Evolutionary conservation across 2,888 invertebrate species (phyloP), one percentile per base, ranked within the genome.

Genomic region (Mesopsocus fuscifrons): DNA sequence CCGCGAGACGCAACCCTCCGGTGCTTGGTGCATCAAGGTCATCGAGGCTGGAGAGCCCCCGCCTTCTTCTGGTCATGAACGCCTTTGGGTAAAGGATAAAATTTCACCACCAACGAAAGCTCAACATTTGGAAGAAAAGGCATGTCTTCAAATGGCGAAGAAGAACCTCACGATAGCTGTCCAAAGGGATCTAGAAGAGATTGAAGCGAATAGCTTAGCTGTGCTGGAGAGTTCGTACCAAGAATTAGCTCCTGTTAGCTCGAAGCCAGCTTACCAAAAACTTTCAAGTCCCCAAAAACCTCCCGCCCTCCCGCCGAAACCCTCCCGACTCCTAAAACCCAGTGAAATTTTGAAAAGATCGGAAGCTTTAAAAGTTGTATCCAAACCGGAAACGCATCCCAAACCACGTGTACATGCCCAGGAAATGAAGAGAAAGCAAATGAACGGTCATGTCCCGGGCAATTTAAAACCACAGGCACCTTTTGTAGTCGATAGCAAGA

Each of bases 301-400:
- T 45, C 79, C 80, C 43, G 77, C 81, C 49, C 61, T 84, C 57
- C 80, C 83, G 47, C 78, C 83, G 35, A 80, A 83, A 62, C 81
- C 82, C 53, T 45, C 48, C 16, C 47, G 47, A 26, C 46, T 53
- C 13, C 44, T 47, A 16, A 34, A 41, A 13, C 35, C 23, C 11
- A 43, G 43, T 41, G 33, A 18, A 47, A 45, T 35, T 15, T 38
- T 13, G 31, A 32, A 16, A 41, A 41, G 42, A 42, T 44, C 9
- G 38, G 35, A 16, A 43, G 44, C 26, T 44, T 32, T 6, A 9
- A 34, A 43, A 26, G n/a, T n/a, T n/a, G n/a, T n/a, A n/a, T 34
- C 31, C 31, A 48, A 50, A 34, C 38, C 50, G 17, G 49, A 45
- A 16, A 44, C 44, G 22, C 38, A 18, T 4, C 38, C 38, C 16